A percentile compares a stretch with the other conserved stretches of the same genome.
Evolutionary conservation across 2,113 vertebrate genomes (phyloP).

Genomic region (Cryptotis parvus): DNA sequence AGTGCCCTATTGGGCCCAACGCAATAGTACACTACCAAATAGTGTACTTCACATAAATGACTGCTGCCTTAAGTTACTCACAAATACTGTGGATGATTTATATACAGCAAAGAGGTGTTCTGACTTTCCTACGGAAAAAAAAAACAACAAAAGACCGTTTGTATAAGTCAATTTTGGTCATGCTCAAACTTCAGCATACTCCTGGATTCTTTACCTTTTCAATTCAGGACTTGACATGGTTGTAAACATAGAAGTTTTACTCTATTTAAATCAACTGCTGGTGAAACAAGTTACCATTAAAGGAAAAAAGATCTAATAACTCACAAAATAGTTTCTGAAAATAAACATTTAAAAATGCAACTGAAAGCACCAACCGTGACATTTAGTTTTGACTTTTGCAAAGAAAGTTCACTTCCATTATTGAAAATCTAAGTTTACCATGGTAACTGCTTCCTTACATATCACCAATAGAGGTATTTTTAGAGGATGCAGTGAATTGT

Average conservation of each 20-base stretch:
- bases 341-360: constrained; percentile 23
- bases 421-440: constrained; percentile 62
- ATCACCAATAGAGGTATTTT: constrained; percentile 10
- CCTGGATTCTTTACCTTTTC: neutral
- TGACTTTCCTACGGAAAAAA: too few species aligned
- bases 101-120: neutral
- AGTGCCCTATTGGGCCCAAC: rapidly evolving
- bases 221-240: neutral
- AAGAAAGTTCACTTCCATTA: constrained; percentile 45
- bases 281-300: neutral
- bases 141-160: neutral
- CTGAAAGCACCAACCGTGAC: constrained; percentile 19
- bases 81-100: neutral
- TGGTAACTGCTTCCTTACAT: constrained; percentile 42
- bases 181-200: neutral
- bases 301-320: neutral
- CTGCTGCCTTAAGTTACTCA: neutral
- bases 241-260: neutral
- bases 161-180: constrained; percentile 4
- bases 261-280: neutral
- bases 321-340: constrained; percentile 7
- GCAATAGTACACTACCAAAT: neutral
- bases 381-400: constrained; percentile 66
- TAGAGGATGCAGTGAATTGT: neutral
- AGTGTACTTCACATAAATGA: neutral